Conservation (phyloP, 2,888 invertebrate species). For the Mechanitis messenoides region DNA sequence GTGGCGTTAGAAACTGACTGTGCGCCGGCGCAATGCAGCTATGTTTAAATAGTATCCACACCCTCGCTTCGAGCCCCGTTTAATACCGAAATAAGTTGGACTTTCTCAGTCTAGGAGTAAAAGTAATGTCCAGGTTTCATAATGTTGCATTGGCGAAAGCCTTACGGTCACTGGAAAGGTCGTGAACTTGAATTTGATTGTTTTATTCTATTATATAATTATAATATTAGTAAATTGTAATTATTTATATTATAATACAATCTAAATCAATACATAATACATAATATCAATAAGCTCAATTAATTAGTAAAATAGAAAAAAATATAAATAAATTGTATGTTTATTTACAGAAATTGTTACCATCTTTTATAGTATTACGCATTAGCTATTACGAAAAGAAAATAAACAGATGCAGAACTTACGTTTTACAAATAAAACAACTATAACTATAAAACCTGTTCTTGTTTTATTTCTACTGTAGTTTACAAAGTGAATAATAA, state of each 20-base stretch:
- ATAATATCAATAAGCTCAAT: background rate
- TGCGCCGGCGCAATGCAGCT: constrained; percentile 49
- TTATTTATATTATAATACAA: background rate
- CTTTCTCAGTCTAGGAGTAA: constrained; percentile 70
- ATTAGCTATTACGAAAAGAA: background rate
- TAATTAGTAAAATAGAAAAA: background rate
- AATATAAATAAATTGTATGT: background rate
- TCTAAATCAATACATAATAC: background rate
- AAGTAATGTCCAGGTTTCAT: constrained; percentile 68
- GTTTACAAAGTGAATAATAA: background rate
- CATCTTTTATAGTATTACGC: background rate
- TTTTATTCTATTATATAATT: constrained; percentile 5
- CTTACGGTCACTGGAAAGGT: constrained; percentile 52
- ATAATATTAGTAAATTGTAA: background rate
- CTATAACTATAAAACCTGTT: background rate
- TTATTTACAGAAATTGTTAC: constrained; percentile 1
- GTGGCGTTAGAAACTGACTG: constrained; percentile 54
- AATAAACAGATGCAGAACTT: too few species aligned
- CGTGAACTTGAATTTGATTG: constrained; percentile 33
- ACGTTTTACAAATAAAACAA: constrained; percentile 2
- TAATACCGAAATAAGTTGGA: constrained; percentile 59
- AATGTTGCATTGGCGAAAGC: constrained; percentile 57
- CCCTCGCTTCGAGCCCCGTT: constrained; percentile 47
- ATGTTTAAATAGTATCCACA: constrained; percentile 64
- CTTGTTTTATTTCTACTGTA: background rate